Base-by-base conservation (phyloP, 2,888 invertebrate genomes). In the Lepidocyrtoides sp. region DNA sequence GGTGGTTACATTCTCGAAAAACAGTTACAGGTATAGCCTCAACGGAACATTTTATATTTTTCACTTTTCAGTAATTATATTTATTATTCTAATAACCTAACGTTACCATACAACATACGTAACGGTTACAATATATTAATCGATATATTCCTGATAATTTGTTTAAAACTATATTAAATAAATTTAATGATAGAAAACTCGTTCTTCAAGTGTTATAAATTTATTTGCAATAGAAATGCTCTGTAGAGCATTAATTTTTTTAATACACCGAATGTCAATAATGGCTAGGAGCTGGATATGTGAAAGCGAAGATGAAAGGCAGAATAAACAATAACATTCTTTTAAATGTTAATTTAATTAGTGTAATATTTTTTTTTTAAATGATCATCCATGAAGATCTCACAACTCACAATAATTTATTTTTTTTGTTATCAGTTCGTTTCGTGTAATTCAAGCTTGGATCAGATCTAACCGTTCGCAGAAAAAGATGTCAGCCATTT, bases 231-330 rank as follows among this genome's bases (percentile, higher is more conserved):
- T 48, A 75, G 20, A 48, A 48, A 26, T 44, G 1, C 41, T 69
- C 10, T 41, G 69, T 36, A 41, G 36, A 36, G 17, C 17, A 8
- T 23, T 41, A 41, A 41, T 10, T 41, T 7, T 41, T 20, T 10
- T 4, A 20, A 69, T 17, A 20, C 12, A 1, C 20, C 8, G 23
- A 41, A 72, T 84, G 29, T 51, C 48, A 57, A 20, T 81, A 81
- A 66, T 88, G 88, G 88, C 88, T 23, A 88, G 88, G 88, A 82
- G 23, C 26, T 87, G 69, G 81, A 88, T 88, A 82, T 88, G 88
- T 82, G 82, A 88, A 82, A 81, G 88, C 81, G 81, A 82, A 79
- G 81, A 81, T 88, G 88, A 88, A 88, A 88, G 88, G 88, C 88
- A 88, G 51, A 88, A 72, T 63, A 87, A 77, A 88, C 17, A 81